Evolutionary conservation across 2,888 invertebrate species (phyloP).

Genomic region (Mythimna impura): DNA sequence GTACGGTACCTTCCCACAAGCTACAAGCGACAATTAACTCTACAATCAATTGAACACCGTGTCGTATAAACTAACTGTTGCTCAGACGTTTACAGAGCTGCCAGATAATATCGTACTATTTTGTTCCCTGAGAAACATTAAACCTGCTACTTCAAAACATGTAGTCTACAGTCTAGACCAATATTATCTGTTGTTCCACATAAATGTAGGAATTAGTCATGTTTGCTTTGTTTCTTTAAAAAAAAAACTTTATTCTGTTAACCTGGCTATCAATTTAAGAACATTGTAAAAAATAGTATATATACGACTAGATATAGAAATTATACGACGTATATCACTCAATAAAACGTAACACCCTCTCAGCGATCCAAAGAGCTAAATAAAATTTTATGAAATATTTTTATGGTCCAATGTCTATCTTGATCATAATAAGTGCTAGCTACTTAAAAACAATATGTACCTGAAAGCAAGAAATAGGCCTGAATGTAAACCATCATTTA

Average conservation of each 20-base stretch:
- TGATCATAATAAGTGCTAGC: constrained; percentile 20
- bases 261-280: constrained; percentile 13
- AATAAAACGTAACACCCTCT: constrained; percentile 65
- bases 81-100: constrained; percentile 15
- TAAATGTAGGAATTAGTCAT: not conserved
- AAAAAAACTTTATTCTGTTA: constrained; percentile 3
- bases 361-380: constrained; percentile 62
- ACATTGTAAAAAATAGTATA: constrained; percentile 32
- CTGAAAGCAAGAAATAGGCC: not conserved
- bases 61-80: constrained; percentile 41
- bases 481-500: constrained; percentile 1
- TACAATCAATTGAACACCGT: constrained; percentile 42
- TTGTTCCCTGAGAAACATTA: constrained; percentile 22
- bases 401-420: constrained; percentile 30
- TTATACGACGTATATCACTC: constrained; percentile 62
- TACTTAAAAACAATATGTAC: constrained; percentile 5
- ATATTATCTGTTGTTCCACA: constrained; percentile 1
- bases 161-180: constrained; percentile 25
- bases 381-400: constrained; percentile 66
- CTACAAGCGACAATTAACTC: constrained; percentile 38
- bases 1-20: constrained; percentile 18
- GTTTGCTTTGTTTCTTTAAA: not conserved
- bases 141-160: constrained; percentile 19
- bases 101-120: constrained; percentile 21
- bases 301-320: constrained; percentile 36